A percentile compares a stretch with the other conserved stretches of the same genome.
Evolutionary conservation across 1,140 invertebrate species (phyloP).

Genomic region (Apolygus lucorum): DNA sequence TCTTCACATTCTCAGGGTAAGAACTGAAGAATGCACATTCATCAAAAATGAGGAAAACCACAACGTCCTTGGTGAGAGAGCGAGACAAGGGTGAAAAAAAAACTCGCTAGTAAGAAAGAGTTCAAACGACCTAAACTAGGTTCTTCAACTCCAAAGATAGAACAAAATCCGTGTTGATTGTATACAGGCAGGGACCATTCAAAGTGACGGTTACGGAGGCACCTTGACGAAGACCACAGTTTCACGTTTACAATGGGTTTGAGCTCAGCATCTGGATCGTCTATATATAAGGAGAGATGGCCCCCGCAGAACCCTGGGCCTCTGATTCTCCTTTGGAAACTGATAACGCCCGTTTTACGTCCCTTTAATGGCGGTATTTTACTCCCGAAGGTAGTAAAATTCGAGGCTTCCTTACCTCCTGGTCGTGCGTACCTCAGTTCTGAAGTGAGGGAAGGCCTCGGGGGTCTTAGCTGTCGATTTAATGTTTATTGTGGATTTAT

Average conservation of each 20-base stretch:
- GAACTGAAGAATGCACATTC: too few relatives aligned
- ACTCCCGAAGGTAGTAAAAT: slow-evolving; percentile 5
- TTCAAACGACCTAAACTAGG: slow-evolving; percentile 2
- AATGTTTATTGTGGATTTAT: slow-evolving; percentile 12
- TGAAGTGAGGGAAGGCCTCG: not conserved
- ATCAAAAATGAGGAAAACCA: not conserved
- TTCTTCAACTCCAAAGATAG: slow-evolving; percentile 8
- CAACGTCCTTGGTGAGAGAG: not conserved
- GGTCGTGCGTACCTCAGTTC: not conserved
- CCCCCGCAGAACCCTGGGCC: slow-evolving; percentile 5
- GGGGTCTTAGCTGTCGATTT: not conserved
- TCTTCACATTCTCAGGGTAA: too few relatives aligned
- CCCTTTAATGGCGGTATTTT: slow-evolving; percentile 6
- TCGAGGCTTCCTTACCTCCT: not conserved
- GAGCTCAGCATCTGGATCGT: slow-evolving; percentile 16
- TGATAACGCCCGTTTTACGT: slow-evolving; percentile 5
- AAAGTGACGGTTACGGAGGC: slow-evolving; percentile 14
- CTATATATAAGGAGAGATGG: slow-evolving; percentile 13
- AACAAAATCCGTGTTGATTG: slow-evolving; percentile 16
- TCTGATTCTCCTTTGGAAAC: slow-evolving; percentile 10
- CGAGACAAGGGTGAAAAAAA: not conserved
- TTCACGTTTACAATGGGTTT: slow-evolving; percentile 16
- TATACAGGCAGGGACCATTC: slow-evolving; percentile 10
- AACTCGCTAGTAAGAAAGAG: not conserved
- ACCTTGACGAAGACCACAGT: slow-evolving; percentile 16